phyloP scores from a whole-genome alignment of 2,888 invertebrate species.

The Xestia c-nigrum region DNA sequence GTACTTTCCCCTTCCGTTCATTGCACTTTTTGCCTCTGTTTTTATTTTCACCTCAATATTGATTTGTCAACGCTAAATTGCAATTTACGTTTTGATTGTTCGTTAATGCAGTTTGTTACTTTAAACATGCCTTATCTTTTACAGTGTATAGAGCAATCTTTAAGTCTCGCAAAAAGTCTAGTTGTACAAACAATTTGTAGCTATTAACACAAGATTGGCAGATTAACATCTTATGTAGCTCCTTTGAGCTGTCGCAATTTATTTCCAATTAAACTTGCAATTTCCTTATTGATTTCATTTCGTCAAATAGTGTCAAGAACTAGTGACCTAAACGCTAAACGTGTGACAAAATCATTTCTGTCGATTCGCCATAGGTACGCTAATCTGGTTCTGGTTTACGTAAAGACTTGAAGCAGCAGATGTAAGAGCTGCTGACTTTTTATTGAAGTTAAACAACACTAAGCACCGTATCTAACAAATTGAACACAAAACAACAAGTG shows the following conservation, averaged over 20 bases:
- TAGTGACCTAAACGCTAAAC: slow-evolving; percentile 26
- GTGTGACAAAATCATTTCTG: slow-evolving; percentile 46
- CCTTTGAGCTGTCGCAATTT: slow-evolving; percentile 35
- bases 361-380: slow-evolving; percentile 22
- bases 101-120: slow-evolving; percentile 65
- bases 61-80: slow-evolving; percentile 72
- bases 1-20: slow-evolving; percentile 68
- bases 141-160: slow-evolving; percentile 32
- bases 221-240: slow-evolving; percentile 40
- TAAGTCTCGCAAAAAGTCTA: slow-evolving; percentile 40
- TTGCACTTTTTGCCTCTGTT: slow-evolving; percentile 61
- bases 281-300: slow-evolving; percentile 39
- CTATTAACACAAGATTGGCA: slow-evolving; percentile 36
- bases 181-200: slow-evolving; percentile 39
- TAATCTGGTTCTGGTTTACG: slow-evolving; percentile 46
- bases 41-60: slow-evolving; percentile 68
- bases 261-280: slow-evolving; percentile 43
- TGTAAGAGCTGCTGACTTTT: slow-evolving; percentile 36
- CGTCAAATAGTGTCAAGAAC: slow-evolving; percentile 27
- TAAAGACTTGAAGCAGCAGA: slow-evolving; percentile 29
- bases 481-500: slow-evolving; percentile 44
- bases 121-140: slow-evolving; percentile 47
- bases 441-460: slow-evolving; percentile 44
- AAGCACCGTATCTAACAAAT: slow-evolving; percentile 43
- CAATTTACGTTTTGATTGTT: slow-evolving; percentile 67